Evolutionary conservation across 2,888 invertebrate genomes (phyloP), one percentile per base, ranked within the genome.

Genomic region (Leucophenga maculata): DNA sequence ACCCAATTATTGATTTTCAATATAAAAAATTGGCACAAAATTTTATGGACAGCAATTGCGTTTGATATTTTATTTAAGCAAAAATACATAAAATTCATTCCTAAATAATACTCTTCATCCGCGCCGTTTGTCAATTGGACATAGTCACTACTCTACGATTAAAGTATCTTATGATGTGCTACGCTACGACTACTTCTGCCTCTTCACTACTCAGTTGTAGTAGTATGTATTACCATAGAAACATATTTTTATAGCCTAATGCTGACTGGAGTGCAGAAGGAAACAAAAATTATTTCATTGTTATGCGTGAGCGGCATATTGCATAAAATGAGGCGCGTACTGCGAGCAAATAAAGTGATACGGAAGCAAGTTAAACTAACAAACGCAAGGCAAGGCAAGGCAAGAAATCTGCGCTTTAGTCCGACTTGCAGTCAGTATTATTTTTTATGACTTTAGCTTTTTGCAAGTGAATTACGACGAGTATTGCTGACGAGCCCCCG

Each of bases 81-180:
- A 39, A 14, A 22, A 52, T 32, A 65, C 72, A 65, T 74, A 72
- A 67, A 74, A 69, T 39, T 70, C 74, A 65, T 65, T 64, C 50
- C 59, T 20, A 67, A 68, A 68, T 71, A 73, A 73, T 75, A 75
- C 73, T 75, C 65, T 73, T 68, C 18, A 60, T 54, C 66, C 68
- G 26, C 4, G 26, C 4, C 26, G 26, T 26, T 26, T 26, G 26
- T 26, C 26, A 26, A 26, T 26, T 26, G 26, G 26, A 26, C 26
- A 26, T 2, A 26, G 26, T 26, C 26, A 3, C 26, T 3, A 26
- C 26, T 26, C 26, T 26, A 26, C 2, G 26, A 26, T 26, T 52
- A 18, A 62, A 46, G 18, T 57, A 60, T 48, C 18, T 14, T 57
- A 22, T 67, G 8, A 4, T 31, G n/a, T 22, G 14, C 52, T 52